Conservation (phyloP, 2,797 vertebrate genomes). For the Pteronotus mesoamericanus region DNA sequence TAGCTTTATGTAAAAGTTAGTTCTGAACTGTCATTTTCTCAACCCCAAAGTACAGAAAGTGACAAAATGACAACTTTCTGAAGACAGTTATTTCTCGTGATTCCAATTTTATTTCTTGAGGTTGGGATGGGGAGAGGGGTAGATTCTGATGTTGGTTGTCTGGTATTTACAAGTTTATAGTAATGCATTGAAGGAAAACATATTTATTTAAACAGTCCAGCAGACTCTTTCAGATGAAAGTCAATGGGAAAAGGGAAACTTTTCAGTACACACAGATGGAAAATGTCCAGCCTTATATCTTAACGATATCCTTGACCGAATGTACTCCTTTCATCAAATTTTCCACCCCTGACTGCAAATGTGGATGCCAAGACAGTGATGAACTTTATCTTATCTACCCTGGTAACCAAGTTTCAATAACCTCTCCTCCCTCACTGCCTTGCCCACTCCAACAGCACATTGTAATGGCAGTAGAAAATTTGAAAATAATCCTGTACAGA, state of each 20-base stretch:
- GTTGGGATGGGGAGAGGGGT: not conserved
- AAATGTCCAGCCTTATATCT: conserved; percentile 87
- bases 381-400: conserved; percentile 87
- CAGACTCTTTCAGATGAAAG: conserved; percentile 33
- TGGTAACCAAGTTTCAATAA: conserved; percentile 84
- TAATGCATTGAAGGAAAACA: conserved; percentile 38
- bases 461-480: conserved; percentile 77
- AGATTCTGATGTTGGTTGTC: not conserved
- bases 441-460: conserved; percentile 79
- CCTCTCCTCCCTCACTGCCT: conserved; percentile 79
- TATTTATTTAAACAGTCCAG: conserved; percentile 72
- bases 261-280: conserved; percentile 85
- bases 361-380: conserved; percentile 85
- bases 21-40: conserved; percentile 74
- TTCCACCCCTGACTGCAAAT: conserved; percentile 84
- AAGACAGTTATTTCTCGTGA: conserved; percentile 68
- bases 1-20: conserved; percentile 77
- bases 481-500: conserved; percentile 77
- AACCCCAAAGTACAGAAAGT: conserved; percentile 76
- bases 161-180: conserved; percentile 62
- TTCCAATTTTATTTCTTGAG: conserved; percentile 67
- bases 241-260: conserved; percentile 80
- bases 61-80: conserved; percentile 77
- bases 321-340: conserved; percentile 89
- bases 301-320: conserved; percentile 91